These are phyloP conservation scores for Catostomus latipinnis DNA, from an alignment of 2,797 vertebrate genomes.

Conservation along the genomic window DNA sequence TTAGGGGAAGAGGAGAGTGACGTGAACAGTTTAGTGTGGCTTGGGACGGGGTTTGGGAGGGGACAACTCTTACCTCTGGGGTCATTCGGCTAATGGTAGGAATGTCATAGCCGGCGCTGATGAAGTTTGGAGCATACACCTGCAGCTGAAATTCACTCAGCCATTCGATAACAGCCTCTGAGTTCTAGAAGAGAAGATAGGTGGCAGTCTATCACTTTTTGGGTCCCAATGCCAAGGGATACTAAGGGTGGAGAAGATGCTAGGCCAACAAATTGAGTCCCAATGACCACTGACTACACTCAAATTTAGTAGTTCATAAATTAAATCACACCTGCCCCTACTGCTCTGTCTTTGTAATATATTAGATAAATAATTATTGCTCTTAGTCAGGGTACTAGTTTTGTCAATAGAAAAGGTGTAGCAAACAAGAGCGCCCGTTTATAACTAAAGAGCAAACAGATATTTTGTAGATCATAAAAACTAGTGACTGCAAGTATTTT, in stretches of 20 bases:
- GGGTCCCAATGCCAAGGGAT: conserved; percentile 38
- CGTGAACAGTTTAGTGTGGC: conserved; percentile 57
- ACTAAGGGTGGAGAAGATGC: neutral
- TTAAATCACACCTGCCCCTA: too few species aligned
- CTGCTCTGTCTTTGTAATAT: too few species aligned
- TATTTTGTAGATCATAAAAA: neutral
- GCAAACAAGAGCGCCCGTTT: too few species aligned
- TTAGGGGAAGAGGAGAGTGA: conserved; percentile 15
- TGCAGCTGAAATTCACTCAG: conserved; percentile 98
- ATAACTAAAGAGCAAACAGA: neutral
- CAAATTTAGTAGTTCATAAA: too few species aligned
- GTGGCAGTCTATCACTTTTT: conserved; percentile 78
- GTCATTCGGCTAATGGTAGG: conserved; percentile 98
- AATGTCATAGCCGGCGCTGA: conserved; percentile 94
- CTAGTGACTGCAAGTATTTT: neutral
- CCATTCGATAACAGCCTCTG: conserved; percentile 97
- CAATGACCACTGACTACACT: neutral
- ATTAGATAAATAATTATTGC: too few species aligned
- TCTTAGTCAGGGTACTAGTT: too few species aligned
- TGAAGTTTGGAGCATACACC: conserved; percentile 94
- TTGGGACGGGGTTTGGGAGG: conserved; percentile 23
- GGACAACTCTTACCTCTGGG: conserved; percentile 90
- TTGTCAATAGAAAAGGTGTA: too few species aligned
- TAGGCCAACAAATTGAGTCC: conserved; percentile 1
- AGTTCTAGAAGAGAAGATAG: conserved; percentile 88